phyloP scores from a whole-genome alignment of 2,888 invertebrate genomes.

The Lithophane leautieri region DNA sequence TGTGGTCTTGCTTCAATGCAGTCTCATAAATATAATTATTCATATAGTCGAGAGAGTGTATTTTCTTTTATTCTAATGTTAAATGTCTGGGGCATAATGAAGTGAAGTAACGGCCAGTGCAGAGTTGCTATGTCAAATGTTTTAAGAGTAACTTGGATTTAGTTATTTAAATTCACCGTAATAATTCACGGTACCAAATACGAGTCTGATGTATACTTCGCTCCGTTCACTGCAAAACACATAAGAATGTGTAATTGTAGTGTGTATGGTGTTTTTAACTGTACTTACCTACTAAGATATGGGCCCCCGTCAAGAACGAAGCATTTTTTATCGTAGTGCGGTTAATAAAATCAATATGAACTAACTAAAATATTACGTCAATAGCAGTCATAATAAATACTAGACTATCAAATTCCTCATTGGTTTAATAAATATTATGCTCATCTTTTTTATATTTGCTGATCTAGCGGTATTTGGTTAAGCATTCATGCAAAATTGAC shows the following conservation, averaged over 20 bases:
- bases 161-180: neutral
- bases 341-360: conserved; percentile 14
- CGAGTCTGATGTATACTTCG: too few species aligned
- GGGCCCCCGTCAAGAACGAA: too few species aligned
- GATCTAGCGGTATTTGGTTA: conserved; percentile 1
- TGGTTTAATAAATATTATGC: neutral
- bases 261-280: too few species aligned
- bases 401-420: neutral
- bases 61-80: conserved; percentile 13
- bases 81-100: too few species aligned
- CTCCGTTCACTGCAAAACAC: too few species aligned
- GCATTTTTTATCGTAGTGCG: neutral
- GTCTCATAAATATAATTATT: conserved; percentile 42
- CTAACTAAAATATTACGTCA: conserved; percentile 6
- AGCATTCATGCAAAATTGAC: neutral
- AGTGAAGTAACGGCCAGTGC: neutral
- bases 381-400: conserved; percentile 1
- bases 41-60: conserved; percentile 24
- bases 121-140: neutral
- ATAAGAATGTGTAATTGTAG: too few species aligned
- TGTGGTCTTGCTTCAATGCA: conserved; percentile 27
- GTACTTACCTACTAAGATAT: too few species aligned
- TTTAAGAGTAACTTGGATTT: neutral
- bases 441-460: neutral
- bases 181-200: neutral